phyloP scores from a whole-genome alignment of 1,140 invertebrate genomes.

The Saccostrea cuccullata region DNA sequence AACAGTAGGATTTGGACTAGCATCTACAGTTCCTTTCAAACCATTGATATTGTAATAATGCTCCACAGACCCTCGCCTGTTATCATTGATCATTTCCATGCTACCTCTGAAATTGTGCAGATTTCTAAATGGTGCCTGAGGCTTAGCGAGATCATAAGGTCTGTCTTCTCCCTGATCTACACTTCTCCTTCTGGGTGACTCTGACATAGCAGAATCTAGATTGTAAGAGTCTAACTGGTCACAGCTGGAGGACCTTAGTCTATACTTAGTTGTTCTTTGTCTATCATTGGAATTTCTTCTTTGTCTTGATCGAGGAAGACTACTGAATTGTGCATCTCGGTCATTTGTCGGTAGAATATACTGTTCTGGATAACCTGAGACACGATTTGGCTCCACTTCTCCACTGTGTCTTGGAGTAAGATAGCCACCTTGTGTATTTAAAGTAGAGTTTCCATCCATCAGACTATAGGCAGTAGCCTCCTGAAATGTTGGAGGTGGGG shows the following conservation, averaged over 20 bases:
- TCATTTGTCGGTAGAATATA: slow-evolving; percentile 48
- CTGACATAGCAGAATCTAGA: slow-evolving; percentile 62
- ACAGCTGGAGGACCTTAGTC: slow-evolving; percentile 71
- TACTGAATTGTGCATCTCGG: slow-evolving; percentile 47
- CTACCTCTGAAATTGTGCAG: slow-evolving; percentile 66
- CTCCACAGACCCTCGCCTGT: slow-evolving; percentile 51
- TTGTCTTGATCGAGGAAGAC: slow-evolving; percentile 42
- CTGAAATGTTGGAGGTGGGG: slow-evolving; percentile 62
- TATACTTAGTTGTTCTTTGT: slow-evolving; percentile 13
- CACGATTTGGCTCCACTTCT: slow-evolving; percentile 41
- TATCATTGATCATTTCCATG: slow-evolving; percentile 52
- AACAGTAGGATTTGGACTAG: slow-evolving; percentile 61
- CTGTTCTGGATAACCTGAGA: slow-evolving; percentile 44
- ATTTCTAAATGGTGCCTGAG: slow-evolving; percentile 66
- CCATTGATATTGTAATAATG: slow-evolving; percentile 68
- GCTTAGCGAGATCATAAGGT: slow-evolving; percentile 60
- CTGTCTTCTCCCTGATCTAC: slow-evolving; percentile 26
- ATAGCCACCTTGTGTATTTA: slow-evolving; percentile 40
- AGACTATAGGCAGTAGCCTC: slow-evolving; percentile 52
- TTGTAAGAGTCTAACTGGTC: slow-evolving; percentile 53
- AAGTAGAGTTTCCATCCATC: slow-evolving; percentile 18
- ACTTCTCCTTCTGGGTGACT: slow-evolving; percentile 8
- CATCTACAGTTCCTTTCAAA: slow-evolving; percentile 59
- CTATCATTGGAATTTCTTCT: slow-evolving; percentile 11
- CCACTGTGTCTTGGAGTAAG: slow-evolving; percentile 48